These are phyloP conservation scores for Papilio aristodemus DNA, from an alignment of 1,140 invertebrate species.

Conservation along the genomic window DNA sequence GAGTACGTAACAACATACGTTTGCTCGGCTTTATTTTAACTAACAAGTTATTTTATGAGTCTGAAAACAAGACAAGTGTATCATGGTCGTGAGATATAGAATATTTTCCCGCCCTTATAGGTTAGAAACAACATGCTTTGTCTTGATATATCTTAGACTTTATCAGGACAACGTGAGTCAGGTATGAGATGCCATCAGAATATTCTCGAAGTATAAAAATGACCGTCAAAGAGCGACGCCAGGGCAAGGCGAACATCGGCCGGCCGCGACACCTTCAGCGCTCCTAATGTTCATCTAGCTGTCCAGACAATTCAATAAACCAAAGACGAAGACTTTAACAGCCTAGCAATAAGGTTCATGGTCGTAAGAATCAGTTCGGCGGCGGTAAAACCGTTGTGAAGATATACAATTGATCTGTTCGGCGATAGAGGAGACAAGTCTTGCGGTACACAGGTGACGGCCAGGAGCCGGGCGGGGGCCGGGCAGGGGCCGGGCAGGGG, in stretches of 20 bases:
- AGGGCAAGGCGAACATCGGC: neutral
- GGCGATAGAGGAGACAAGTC: constrained; percentile 12
- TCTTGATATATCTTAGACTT: neutral
- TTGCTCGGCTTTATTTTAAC: no score
- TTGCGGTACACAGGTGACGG: neutral
- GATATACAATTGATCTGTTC: constrained; percentile 8
- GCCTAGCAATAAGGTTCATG: neutral
- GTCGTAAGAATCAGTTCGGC: neutral
- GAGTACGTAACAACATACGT: no score
- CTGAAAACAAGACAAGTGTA: neutral
- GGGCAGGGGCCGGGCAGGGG: neutral
- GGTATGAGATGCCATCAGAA: constrained; percentile 4
- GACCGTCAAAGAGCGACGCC: constrained; percentile 12
- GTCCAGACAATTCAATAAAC: neutral
- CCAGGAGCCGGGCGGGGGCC: neutral
- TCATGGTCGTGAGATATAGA: neutral
- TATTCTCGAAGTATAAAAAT: constrained; percentile 14
- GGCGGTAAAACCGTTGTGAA: neutral
- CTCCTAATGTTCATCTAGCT: neutral
- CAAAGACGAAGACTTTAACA: neutral
- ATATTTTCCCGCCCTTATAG: neutral
- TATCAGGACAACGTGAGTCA: constrained; percentile 10
- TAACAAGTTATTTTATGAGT: neutral
- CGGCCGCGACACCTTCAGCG: neutral
- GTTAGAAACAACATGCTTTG: neutral